Evolutionary conservation across 2,888 invertebrate genomes (phyloP).

Genomic region (Osmoderma eremita): DNA sequence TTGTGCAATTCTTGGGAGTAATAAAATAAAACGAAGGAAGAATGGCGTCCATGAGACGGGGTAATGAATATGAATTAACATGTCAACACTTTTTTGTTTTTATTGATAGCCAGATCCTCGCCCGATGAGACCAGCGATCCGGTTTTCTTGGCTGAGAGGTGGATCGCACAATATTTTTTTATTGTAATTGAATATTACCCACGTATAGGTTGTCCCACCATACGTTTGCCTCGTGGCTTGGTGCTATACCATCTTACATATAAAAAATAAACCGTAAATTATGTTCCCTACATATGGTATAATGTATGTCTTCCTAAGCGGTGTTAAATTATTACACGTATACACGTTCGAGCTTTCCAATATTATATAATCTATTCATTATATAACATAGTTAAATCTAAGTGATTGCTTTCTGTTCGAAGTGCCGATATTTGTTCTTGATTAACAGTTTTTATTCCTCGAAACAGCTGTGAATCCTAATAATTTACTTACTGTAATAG

Average conservation of each 20-base stretch:
- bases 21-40: constrained; percentile 17
- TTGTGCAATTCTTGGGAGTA: constrained; percentile 8
- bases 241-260: constrained; percentile 34
- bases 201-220: constrained; percentile 26
- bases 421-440: background rate
- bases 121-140: constrained; percentile 17
- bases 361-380: constrained; percentile 20
- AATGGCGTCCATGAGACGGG: constrained; percentile 18
- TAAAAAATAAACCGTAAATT: constrained; percentile 28
- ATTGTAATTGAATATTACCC: constrained; percentile 37
- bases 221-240: constrained; percentile 31
- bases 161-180: constrained; percentile 36
- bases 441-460: too few relatives aligned
- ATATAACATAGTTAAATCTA: background rate
- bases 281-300: constrained; percentile 21
- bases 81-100: constrained; percentile 43
- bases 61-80: constrained; percentile 43
- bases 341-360: constrained; percentile 10
- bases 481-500: background rate
- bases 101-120: constrained; percentile 28
- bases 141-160: constrained; percentile 30
- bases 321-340: constrained; percentile 25
- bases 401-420: background rate
- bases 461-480: background rate
- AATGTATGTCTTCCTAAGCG: constrained; percentile 19